Evolutionary conservation across 1,140 invertebrate genomes (phyloP).

Genomic region (Dreissena rostriformis): DNA sequence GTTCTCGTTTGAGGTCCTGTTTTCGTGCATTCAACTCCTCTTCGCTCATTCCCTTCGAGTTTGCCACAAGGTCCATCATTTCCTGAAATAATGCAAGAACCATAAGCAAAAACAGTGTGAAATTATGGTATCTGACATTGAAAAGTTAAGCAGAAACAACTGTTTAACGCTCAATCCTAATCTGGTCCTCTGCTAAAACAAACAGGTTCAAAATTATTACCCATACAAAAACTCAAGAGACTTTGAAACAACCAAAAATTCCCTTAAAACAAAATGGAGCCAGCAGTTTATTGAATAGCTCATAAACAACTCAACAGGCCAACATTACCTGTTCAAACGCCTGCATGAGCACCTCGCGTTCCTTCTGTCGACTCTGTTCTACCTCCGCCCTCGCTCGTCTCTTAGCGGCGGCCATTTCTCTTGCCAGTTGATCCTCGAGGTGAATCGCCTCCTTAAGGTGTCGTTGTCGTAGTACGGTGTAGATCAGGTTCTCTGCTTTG

Average conservation of each 20-base stretch:
- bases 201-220: too few relatives aligned
- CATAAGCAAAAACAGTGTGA: too few relatives aligned
- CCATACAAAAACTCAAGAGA: too few relatives aligned
- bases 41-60: constrained; percentile 68
- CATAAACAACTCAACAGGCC: too few relatives aligned
- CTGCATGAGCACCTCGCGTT: constrained; percentile 70
- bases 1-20: constrained; percentile 69
- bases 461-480: constrained; percentile 76
- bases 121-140: too few relatives aligned
- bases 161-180: too few relatives aligned
- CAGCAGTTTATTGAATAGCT: too few relatives aligned
- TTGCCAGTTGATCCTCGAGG: constrained; percentile 76
- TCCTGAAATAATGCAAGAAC: constrained; percentile 61
- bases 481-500: constrained; percentile 77
- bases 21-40: constrained; percentile 72
- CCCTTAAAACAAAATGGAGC: too few relatives aligned
- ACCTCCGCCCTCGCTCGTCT: constrained; percentile 66
- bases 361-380: constrained; percentile 69
- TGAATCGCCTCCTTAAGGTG: constrained; percentile 79
- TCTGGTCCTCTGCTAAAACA: too few relatives aligned
- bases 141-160: too few relatives aligned
- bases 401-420: constrained; percentile 69
- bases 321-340: constrained; percentile 74
- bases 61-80: constrained; percentile 74
- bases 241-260: too few relatives aligned